Evolutionary conservation across 2,888 invertebrate genomes (phyloP).

Genomic region (Glyphotaelius pellucidus): DNA sequence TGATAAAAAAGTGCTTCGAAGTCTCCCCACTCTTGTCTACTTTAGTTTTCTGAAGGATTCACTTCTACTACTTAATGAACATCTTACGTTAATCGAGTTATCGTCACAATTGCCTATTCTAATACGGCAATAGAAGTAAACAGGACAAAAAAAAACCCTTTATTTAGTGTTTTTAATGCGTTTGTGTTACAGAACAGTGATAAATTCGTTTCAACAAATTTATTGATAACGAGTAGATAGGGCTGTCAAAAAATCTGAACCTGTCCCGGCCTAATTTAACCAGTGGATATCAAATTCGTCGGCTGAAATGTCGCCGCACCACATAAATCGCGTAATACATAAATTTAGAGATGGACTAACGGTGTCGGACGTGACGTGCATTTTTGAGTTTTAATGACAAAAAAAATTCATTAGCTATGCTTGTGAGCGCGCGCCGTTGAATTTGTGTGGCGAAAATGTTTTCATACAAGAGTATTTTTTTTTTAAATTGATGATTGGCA

Average conservation of each 20-base stretch:
- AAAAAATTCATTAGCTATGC: slow-evolving; percentile 1
- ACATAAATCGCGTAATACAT: slow-evolving; percentile 22
- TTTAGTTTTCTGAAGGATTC: too few species aligned
- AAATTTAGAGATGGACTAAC: slow-evolving; percentile 41
- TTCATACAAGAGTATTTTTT: slow-evolving; percentile 1
- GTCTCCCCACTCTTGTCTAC: too few species aligned
- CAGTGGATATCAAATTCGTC: neutral
- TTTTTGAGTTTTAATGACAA: slow-evolving; percentile 28
- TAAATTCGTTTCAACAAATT: neutral
- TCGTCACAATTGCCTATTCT: too few species aligned
- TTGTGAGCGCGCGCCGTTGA: neutral
- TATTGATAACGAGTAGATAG: neutral
- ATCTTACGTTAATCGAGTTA: too few species aligned
- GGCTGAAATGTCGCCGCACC: neutral
- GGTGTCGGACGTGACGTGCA: slow-evolving; percentile 45
- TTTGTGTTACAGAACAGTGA: neutral
- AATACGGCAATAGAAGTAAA: too few species aligned
- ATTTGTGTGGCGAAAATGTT: slow-evolving; percentile 3
- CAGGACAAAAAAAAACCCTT: neutral
- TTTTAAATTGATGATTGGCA: neutral
- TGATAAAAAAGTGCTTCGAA: too few species aligned
- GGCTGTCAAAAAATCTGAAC: neutral
- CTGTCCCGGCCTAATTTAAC: neutral
- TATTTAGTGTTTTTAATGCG: neutral
- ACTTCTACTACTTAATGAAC: too few species aligned